These are phyloP conservation scores for Rhopilema esculentum DNA, from an alignment of 30 jellyfish, hydroid and myxozoan genomes.

Conservation along the genomic window DNA sequence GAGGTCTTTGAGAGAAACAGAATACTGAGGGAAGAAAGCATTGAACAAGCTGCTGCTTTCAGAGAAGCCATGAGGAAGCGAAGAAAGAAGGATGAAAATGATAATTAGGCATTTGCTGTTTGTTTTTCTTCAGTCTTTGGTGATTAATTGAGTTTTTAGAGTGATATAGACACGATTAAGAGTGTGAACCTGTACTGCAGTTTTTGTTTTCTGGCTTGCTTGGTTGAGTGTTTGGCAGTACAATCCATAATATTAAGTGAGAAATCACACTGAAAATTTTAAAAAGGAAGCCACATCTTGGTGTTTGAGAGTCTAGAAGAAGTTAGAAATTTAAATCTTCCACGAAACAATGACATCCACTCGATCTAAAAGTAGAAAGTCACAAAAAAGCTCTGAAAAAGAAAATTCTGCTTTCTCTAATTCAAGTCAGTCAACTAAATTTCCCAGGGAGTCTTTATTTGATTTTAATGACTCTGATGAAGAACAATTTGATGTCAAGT, in stretches of 20 bases:
- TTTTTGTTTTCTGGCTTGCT: no score
- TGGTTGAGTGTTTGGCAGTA: no score
- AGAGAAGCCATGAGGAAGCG: conserved; percentile 40
- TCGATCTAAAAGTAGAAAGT: neutral
- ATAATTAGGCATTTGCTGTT: neutral
- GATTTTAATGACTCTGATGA: conserved; percentile 51
- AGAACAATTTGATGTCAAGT: conserved; percentile 50
- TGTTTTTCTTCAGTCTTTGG: neutral
- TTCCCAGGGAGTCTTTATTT: neutral
- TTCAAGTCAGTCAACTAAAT: neutral
- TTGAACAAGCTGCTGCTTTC: conserved; percentile 48
- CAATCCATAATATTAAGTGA: no score
- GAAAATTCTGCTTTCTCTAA: neutral
- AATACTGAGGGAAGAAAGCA: conserved; percentile 35
- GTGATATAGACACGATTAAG: neutral
- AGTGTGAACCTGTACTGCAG: neutral
- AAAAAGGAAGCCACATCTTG: no score
- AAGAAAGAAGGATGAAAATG: conserved; percentile 6
- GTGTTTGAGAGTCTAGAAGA: no score
- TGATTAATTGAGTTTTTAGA: neutral
- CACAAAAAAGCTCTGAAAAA: neutral
- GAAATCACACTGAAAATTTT: no score
- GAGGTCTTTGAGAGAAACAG: conserved; percentile 52
- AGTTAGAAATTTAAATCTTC: no score
- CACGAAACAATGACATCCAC: neutral